These are phyloP conservation scores for Spodoptera litura DNA, from an alignment of 1,140 invertebrate species.

Conservation along the genomic window DNA sequence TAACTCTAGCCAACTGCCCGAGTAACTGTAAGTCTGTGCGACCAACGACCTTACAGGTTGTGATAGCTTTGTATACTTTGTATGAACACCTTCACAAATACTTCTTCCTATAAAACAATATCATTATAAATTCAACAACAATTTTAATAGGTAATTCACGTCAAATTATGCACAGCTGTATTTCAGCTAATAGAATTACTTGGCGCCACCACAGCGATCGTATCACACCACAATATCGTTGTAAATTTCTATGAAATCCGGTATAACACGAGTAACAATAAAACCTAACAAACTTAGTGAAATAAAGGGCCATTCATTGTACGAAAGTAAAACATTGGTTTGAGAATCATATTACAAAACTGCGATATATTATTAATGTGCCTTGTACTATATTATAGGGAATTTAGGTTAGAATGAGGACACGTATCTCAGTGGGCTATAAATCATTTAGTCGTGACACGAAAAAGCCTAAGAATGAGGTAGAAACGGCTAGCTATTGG, in stretches of 20 bases:
- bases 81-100: no score
- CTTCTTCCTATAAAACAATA: background rate
- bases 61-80: no score
- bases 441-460: slow-evolving; percentile 37
- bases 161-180: slow-evolving; percentile 4
- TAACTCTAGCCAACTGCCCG: slow-evolving; percentile 26
- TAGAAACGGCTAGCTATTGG: slow-evolving; percentile 8
- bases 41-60: slow-evolving; percentile 16
- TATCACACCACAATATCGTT: slow-evolving; percentile 15
- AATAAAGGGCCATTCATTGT: background rate
- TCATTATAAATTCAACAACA: slow-evolving; percentile 11
- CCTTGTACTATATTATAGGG: slow-evolving; percentile 40
- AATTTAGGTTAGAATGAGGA: slow-evolving; percentile 21
- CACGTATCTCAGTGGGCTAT: slow-evolving; percentile 39
- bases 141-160: background rate
- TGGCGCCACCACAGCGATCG: slow-evolving; percentile 5
- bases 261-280: slow-evolving; percentile 15
- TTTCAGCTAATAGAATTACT: slow-evolving; percentile 36
- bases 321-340: slow-evolving; percentile 4
- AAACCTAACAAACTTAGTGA: slow-evolving; percentile 14
- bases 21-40: slow-evolving; percentile 10
- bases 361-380: slow-evolving; percentile 36
- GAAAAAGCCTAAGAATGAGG: slow-evolving; percentile 42
- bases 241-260: slow-evolving; percentile 31
- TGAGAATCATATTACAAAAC: slow-evolving; percentile 14